Evolutionary conservation across 2,797 vertebrate species (phyloP), one percentile per base, ranked within the genome.

Genomic region (Liasis olivaceus): DNA sequence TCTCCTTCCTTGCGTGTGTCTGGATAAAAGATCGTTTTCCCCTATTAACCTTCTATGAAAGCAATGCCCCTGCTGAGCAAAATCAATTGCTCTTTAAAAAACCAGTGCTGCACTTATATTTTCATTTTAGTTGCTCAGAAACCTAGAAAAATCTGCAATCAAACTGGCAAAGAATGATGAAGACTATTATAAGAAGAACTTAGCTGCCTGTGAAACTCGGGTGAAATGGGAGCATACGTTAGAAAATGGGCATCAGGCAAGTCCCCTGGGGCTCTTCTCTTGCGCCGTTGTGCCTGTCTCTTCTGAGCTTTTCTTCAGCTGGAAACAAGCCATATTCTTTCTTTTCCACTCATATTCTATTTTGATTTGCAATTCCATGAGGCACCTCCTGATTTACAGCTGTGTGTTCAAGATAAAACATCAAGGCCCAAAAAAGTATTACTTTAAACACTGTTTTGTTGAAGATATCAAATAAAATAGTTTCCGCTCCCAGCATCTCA

Each of bases 181-280:
- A 89, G 98, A 98, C 85, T 99, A 99, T 95, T 99, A 99, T 89
- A 97, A 95, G 72, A 97, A 98, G 94, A 99, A 99, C 96, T 95
- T 98, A 96, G 98, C 98, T 2, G 98, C 98, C 88, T 98, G 98
- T 94, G 98, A 98, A 93, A 97, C 97, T 89, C 98, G 98, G 93
- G 97, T 99, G 77, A 99, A 98, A 93, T 98, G 98, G 98, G 98
- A 99, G 96, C 98, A 97, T 94, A 98, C 98, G 0, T 96, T 99
- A 93, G 98, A 98, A 96, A 98, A 97, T 95, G 98, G 98, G 96
- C 98, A 98, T 96, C 98, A 98, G 98, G 99, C 98, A 93, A 95
- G 93, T 93, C 36, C 1, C 6, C 2, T 81, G 51, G 36, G 47
- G 22, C 56, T 89, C 63, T 36, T 60, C 87, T 62, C 42, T 77